Percentiles rank a stretch among this genome's conserved stretches.
Evolutionary conservation across 2,888 invertebrate genomes (phyloP).

Genomic region (Oasisia sp.): DNA sequence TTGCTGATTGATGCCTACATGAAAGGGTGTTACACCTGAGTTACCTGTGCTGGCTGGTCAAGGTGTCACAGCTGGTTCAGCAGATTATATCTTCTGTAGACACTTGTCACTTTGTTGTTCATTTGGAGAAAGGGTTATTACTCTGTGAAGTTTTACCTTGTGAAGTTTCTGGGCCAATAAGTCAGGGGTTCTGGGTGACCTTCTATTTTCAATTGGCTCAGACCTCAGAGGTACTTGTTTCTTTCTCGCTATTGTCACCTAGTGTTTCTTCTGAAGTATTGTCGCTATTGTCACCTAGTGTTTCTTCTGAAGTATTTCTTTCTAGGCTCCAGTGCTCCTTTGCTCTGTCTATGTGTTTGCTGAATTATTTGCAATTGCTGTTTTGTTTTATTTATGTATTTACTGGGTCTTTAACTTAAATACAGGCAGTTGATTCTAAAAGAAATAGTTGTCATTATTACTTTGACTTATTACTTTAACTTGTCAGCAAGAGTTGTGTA

Average conservation of each 20-base stretch:
- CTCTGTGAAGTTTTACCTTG: background rate
- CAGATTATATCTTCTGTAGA: background rate
- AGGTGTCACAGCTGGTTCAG: background rate
- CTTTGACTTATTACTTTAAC: too few relatives aligned
- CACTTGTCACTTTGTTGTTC: background rate
- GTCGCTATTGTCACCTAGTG: too few relatives aligned
- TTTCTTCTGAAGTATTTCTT: too few relatives aligned
- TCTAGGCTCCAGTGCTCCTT: too few relatives aligned
- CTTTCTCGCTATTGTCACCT: too few relatives aligned
- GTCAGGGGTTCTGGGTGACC: background rate
- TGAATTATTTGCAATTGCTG: background rate
- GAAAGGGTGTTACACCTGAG: background rate
- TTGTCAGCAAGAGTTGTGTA: too few relatives aligned
- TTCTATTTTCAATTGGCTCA: too few relatives aligned
- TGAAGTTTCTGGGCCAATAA: background rate
- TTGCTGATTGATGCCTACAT: background rate
- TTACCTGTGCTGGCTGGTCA: background rate
- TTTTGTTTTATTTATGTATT: slow-evolving; percentile 5
- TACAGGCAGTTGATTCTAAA: too few relatives aligned
- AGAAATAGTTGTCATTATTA: too few relatives aligned
- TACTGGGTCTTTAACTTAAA: background rate
- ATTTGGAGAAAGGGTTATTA: background rate
- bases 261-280: too few relatives aligned
- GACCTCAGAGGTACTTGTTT: too few relatives aligned
- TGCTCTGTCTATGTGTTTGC: background rate